Evolutionary conservation across 2,888 invertebrate genomes (phyloP).

Genomic region (Argyresthia albistria): DNA sequence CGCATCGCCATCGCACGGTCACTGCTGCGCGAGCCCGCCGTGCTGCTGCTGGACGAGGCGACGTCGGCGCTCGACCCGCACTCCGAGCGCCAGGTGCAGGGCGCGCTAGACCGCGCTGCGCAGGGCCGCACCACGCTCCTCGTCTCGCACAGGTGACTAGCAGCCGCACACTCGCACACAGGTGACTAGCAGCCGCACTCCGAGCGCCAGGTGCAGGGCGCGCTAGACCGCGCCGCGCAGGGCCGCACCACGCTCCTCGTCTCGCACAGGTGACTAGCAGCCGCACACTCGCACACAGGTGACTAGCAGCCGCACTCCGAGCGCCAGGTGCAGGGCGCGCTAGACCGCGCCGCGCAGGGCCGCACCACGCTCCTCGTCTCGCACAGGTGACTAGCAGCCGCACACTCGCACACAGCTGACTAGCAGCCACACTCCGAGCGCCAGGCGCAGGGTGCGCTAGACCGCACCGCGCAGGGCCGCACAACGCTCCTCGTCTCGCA

Average conservation of each 20-base stretch:
- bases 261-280: background rate
- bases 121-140: slow-evolving; percentile 78
- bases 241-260: slow-evolving; percentile 76
- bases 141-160: slow-evolving; percentile 57
- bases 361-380: slow-evolving; percentile 73
- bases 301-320: background rate
- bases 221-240: slow-evolving; percentile 78
- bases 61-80: slow-evolving; percentile 85
- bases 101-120: slow-evolving; percentile 80
- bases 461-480: slow-evolving; percentile 77
- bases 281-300: no score
- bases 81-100: slow-evolving; percentile 76
- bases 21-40: slow-evolving; percentile 80
- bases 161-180: slow-evolving; percentile 81
- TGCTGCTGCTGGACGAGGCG: slow-evolving; percentile 84
- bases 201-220: slow-evolving; percentile 80
- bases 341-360: slow-evolving; percentile 79
- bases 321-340: slow-evolving; percentile 81
- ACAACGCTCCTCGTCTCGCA: slow-evolving; percentile 68
- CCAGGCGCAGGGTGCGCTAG: slow-evolving; percentile 84
- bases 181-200: slow-evolving; percentile 24
- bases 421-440: slow-evolving; percentile 16
- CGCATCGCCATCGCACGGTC: slow-evolving; percentile 89
- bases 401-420: no score
- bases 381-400: background rate